Evolutionary conservation across 2,888 invertebrate genomes (phyloP).

Genomic region (Lepas anatifera): DNA sequence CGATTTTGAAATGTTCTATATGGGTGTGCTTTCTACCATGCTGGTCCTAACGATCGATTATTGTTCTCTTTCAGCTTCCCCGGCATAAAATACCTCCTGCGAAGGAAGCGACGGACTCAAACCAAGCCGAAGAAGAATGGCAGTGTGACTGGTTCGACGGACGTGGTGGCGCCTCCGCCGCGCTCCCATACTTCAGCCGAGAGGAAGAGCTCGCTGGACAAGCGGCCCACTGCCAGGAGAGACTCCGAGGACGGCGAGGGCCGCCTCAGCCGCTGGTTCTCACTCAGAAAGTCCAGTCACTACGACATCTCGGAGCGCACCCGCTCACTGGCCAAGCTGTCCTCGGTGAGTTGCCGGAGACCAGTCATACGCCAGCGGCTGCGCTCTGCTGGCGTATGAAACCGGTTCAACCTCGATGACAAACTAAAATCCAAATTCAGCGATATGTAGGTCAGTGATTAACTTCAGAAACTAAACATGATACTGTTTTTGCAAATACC

Average conservation of each 20-base stretch:
- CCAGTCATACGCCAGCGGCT: conserved; percentile 22
- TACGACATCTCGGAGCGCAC: not conserved
- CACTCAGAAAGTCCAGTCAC: conserved; percentile 68
- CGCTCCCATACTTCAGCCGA: too few relatives aligned
- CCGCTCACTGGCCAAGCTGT: not conserved
- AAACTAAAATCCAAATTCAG: too few relatives aligned
- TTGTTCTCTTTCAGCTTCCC: not conserved
- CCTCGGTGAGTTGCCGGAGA: conserved; percentile 13
- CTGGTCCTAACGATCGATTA: too few relatives aligned
- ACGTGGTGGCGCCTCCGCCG: not conserved
- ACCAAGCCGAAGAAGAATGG: not conserved
- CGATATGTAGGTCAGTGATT: too few relatives aligned
- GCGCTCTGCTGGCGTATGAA: too few relatives aligned
- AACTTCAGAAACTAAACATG: too few relatives aligned
- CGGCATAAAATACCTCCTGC: not conserved
- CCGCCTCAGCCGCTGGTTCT: conserved; percentile 75
- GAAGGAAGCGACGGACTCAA: not conserved
- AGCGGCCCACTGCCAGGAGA: not conserved
- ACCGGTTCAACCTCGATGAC: too few relatives aligned
- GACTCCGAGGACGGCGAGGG: conserved; percentile 39
- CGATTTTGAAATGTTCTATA: too few relatives aligned
- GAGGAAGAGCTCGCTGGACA: not conserved
- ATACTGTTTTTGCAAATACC: too few relatives aligned
- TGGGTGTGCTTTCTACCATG: too few relatives aligned
- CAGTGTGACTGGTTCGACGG: not conserved